Evolutionary conservation across 2,888 invertebrate species (phyloP).

Genomic region (Lasioglossum marginatum): DNA sequence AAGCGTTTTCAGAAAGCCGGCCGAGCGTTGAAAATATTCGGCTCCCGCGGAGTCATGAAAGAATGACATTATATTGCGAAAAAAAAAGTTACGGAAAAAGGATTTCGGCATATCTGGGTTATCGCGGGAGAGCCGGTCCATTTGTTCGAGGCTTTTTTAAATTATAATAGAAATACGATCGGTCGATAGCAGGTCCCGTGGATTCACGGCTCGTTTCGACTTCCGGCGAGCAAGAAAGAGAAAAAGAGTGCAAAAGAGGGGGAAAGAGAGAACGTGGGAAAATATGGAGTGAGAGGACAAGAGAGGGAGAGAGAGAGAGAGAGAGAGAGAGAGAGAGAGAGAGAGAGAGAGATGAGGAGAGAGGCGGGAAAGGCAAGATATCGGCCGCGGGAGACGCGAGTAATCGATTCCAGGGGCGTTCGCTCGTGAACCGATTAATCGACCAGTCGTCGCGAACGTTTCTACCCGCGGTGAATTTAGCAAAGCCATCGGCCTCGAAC

Average conservation of each 20-base stretch:
- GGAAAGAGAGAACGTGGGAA: background rate
- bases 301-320: background rate
- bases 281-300: background rate
- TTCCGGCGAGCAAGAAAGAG: background rate
- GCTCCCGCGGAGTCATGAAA: background rate
- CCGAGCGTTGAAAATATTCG: background rate
- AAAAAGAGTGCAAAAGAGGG: background rate
- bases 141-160: background rate
- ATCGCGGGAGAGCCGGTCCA: background rate
- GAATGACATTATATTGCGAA: background rate
- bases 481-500: constrained; percentile 28
- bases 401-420: constrained; percentile 53
- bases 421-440: constrained; percentile 64
- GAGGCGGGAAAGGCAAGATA: background rate
- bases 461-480: constrained; percentile 35
- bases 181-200: background rate
- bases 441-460: constrained; percentile 44
- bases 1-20: background rate
- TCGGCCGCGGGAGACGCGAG: constrained; percentile 3
- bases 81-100: background rate
- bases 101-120: background rate
- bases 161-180: constrained; percentile 11
- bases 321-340: background rate
- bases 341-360: background rate
- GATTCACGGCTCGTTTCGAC: constrained; percentile 4